Evolutionary conservation across 2,113 vertebrate genomes (phyloP), one percentile per base, ranked within the genome.

Genomic region (Cnemophilus loriae): DNA sequence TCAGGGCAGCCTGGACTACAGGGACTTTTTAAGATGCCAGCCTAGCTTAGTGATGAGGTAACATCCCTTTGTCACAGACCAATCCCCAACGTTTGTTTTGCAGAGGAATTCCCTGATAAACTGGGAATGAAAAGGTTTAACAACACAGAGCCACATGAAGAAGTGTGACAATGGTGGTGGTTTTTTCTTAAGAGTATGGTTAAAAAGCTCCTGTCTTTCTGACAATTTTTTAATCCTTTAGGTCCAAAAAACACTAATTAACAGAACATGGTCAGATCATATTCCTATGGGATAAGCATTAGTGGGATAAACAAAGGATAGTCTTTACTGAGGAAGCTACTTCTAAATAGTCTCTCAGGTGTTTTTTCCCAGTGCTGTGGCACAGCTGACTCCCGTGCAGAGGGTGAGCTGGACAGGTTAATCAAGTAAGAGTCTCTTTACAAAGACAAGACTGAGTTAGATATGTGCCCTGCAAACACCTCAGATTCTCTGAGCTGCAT

Each of bases 391-490:
- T 57, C 11, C 8, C 39, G 11, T 55, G 65, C 42, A 30, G 32
- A n/a, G 30, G 10, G 6, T 71, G 65, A 37, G 42, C 84, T 53
- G 71, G n/a, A 21, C 37, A 49, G 39, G 16, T 19, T 42, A 6
- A 22, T 63, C 52, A 32, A 65, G n/a, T 19, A 74, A 41, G 42
- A 44, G 9, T 52, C 56, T 53, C 33, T 78, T 61, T 63, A 28
- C 46, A 30, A 37, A 53, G 44, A 27, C 23, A 52, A 27, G 11
- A 39, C 49, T 68, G 52, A 82, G 17, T 44, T 59, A 46, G 92
- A 13, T 44, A 23, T 0, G 0, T 71, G 23, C 41, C 1, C 0
- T 89, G 27, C 15, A 5, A 79, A 64, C 52, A 35, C 11, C 15
- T 60, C 0, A 0, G n/a, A 16, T 70, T 61, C 21, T 91, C 60